These are phyloP conservation scores for Monomorium pharaonis DNA, from an alignment of 1,140 invertebrate genomes.

Conservation along the genomic window DNA sequence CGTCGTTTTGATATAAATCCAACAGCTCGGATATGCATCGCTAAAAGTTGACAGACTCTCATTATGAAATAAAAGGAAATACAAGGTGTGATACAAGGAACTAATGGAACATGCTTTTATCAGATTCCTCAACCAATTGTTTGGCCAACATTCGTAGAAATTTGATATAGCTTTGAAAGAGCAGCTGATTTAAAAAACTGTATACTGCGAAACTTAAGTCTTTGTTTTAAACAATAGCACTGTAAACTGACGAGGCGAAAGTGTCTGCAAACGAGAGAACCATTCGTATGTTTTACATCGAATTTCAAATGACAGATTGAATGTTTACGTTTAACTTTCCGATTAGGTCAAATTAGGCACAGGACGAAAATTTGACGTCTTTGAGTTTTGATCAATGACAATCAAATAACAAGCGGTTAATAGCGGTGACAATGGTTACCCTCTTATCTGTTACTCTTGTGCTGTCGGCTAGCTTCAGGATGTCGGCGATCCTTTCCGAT, in stretches of 20 bases:
- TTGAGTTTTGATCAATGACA: neutral
- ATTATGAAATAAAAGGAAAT: slow-evolving; percentile 21
- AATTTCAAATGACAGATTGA: neutral
- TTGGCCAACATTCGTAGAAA: neutral
- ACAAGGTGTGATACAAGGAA: neutral
- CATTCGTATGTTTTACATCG: neutral
- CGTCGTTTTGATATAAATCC: slow-evolving; percentile 68
- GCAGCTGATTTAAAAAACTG: neutral
- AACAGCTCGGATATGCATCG: slow-evolving; percentile 60
- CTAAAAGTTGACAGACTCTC: slow-evolving; percentile 55
- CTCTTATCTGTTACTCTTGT: slow-evolving; percentile 69
- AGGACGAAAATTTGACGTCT: too few relatives aligned
- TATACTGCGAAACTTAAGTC: neutral
- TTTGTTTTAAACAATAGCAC: neutral
- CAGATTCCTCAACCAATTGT: neutral
- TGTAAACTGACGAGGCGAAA: neutral
- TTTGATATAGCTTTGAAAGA: neutral
- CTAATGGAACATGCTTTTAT: neutral
- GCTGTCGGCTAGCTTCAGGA: slow-evolving; percentile 59
- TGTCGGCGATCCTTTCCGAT: slow-evolving; percentile 54
- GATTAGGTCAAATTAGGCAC: too few relatives aligned
- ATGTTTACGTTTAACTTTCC: neutral
- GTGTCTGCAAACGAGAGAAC: neutral
- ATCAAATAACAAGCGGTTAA: neutral
- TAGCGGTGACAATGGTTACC: slow-evolving; percentile 55